Evolutionary conservation across 2,113 vertebrate species (phyloP).

Genomic region (Hemiprocne comata): DNA sequence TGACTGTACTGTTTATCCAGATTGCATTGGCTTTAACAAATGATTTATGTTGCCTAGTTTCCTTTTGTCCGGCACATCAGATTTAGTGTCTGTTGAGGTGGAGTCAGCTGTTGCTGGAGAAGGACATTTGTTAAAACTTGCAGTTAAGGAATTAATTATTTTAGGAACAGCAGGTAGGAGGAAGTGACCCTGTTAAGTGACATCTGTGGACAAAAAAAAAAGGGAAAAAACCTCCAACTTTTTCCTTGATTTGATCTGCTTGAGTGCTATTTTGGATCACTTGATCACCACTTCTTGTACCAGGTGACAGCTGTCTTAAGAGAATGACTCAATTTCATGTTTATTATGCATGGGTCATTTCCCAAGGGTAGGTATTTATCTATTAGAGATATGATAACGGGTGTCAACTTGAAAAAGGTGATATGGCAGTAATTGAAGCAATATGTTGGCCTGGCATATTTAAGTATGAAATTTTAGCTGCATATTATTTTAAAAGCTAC

Average conservation of each 20-base stretch:
- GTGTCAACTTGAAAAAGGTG: constrained; percentile 22
- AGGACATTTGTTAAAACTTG: background rate
- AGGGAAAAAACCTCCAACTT: background rate
- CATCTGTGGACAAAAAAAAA: background rate
- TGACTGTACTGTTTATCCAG: constrained; percentile 25
- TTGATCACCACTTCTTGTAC: constrained; percentile 1
- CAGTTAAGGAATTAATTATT: background rate
- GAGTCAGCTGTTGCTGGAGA: background rate
- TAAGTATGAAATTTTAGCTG: background rate
- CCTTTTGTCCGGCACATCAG: background rate
- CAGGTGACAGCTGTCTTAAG: constrained; percentile 47
- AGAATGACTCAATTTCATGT: constrained; percentile 31
- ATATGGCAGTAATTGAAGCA: constrained; percentile 38
- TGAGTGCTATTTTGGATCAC: background rate
- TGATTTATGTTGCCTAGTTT: constrained; percentile 1
- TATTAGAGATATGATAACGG: constrained; percentile 19
- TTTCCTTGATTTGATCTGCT: background rate
- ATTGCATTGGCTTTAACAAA: constrained; percentile 15
- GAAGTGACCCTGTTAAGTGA: background rate
- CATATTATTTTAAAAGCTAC: constrained; percentile 15
- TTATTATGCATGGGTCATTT: constrained; percentile 23
- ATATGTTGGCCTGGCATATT: background rate
- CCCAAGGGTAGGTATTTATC: constrained; percentile 25
- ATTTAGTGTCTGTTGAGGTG: background rate
- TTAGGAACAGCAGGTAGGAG: background rate